Evolutionary conservation across 1,140 invertebrate genomes (phyloP).

Genomic region (Ladona fulva): DNA sequence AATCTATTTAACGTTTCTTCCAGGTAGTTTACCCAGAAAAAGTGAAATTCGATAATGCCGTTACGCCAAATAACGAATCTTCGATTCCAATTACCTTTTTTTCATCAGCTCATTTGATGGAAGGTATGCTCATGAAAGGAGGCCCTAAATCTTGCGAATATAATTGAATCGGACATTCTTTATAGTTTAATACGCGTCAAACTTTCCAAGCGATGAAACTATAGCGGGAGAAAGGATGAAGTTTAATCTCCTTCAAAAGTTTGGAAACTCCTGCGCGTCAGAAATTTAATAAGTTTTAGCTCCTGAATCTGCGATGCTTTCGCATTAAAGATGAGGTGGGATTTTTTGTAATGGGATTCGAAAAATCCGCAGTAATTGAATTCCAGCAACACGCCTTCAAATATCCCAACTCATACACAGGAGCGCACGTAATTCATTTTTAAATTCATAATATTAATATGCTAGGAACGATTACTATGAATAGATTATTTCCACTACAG

Average conservation of each 20-base stretch:
- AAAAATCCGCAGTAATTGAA: neutral
- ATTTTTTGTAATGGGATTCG: neutral
- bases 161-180: slow-evolving; percentile 10
- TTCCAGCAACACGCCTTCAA: no score
- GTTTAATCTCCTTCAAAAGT: neutral
- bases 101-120: neutral
- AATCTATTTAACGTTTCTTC: no score
- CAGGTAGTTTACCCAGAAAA: no score
- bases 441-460: no score
- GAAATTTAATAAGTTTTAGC: slow-evolving; percentile 3
- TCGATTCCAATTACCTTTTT: neutral
- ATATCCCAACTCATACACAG: no score
- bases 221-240: neutral
- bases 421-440: no score
- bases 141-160: neutral
- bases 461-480: no score
- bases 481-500: no score
- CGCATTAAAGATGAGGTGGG: neutral
- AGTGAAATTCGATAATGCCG: no score
- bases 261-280: neutral
- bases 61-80: no score
- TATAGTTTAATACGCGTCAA: slow-evolving; percentile 10
- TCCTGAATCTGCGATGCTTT: neutral
- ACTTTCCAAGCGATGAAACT: neutral
- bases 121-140: neutral